Percentiles rank a stretch among this genome's conserved stretches.
Evolutionary conservation across 2,113 vertebrate genomes (phyloP).

Genomic region (Xenopus borealis): DNA sequence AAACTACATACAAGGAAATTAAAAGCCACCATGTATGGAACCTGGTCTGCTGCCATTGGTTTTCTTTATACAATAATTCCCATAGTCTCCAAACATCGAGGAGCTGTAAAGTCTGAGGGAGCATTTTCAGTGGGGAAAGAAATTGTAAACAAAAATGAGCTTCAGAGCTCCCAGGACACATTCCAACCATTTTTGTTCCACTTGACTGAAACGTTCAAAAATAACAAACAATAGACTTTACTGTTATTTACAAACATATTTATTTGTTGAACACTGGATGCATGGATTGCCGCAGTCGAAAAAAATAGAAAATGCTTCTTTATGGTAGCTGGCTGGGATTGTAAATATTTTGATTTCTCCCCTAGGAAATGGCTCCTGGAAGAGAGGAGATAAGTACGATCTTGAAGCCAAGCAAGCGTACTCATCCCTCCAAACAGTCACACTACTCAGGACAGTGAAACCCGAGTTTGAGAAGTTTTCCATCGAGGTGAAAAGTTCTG

Average conservation of each 20-base stretch:
- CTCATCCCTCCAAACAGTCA: constrained; percentile 85
- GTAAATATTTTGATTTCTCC: constrained; percentile 58
- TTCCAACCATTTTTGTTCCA: constrained; percentile 18
- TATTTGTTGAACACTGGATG: constrained; percentile 16
- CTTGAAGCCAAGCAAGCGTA: constrained; percentile 86
- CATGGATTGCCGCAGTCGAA: neutral
- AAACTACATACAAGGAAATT: neutral
- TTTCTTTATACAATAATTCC: neutral
- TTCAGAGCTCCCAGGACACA: constrained; percentile 7
- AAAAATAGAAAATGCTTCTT: constrained; percentile 48
- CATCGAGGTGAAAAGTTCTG: constrained; percentile 83
- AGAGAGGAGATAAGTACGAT: constrained; percentile 87
- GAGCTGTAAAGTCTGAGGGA: neutral
- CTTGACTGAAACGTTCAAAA: constrained; percentile 4
- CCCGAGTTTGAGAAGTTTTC: constrained; percentile 96
- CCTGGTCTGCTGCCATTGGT: neutral
- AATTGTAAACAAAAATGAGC: constrained; percentile 13
- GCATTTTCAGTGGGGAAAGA: neutral
- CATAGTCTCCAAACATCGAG: neutral
- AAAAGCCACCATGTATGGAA: neutral
- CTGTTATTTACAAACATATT: constrained; percentile 38
- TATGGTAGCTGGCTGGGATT: constrained; percentile 50
- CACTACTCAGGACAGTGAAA: constrained; percentile 88
- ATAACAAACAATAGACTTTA: constrained; percentile 22
- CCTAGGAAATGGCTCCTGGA: constrained; percentile 93